Percentiles rank a stretch among this genome's conserved stretches.
phyloP scores from a whole-genome alignment of 2,113 vertebrate species.

The Poeciliopsis retropinna region DNA sequence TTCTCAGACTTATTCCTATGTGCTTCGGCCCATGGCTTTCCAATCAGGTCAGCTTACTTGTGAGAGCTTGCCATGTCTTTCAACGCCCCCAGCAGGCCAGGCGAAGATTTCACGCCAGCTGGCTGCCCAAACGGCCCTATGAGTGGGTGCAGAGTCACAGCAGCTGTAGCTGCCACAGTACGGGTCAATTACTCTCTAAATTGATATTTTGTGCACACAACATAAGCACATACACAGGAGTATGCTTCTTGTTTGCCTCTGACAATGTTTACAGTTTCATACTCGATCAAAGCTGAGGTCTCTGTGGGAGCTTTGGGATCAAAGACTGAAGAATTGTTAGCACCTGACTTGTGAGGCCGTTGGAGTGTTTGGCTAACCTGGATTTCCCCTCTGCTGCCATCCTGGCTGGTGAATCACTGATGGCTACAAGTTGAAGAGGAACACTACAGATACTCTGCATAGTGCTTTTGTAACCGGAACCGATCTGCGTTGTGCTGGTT shows the following conservation, averaged over 20 bases:
- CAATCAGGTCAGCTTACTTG: constrained; percentile 50
- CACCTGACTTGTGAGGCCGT: constrained; percentile 22
- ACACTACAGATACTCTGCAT: constrained; percentile 1
- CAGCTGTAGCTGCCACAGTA: constrained; percentile 63
- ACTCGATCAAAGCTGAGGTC: constrained; percentile 43
- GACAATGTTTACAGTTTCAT: constrained; percentile 44
- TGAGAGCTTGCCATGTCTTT: constrained; percentile 45
- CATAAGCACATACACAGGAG: constrained; percentile 7
- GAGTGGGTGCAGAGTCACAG: constrained; percentile 47
- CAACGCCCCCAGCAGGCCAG: constrained; percentile 1
- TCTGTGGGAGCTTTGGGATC: constrained; percentile 42
- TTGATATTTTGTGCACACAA: constrained; percentile 49
- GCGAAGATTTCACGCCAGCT: constrained; percentile 55
- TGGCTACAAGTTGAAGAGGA: constrained; percentile 29
- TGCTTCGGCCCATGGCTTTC: constrained; percentile 49
- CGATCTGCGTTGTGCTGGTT: too few relatives aligned
- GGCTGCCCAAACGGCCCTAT: constrained; percentile 52
- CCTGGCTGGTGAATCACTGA: constrained; percentile 23
- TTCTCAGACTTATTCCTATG: constrained; percentile 17
- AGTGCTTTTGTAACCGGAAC: too few relatives aligned
- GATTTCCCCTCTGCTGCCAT: constrained; percentile 13
- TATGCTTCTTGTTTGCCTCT: constrained; percentile 22
- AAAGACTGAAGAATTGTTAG: constrained; percentile 35
- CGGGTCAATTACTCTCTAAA: constrained; percentile 61
- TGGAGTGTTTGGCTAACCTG: constrained; percentile 33